These are phyloP conservation scores for Bradypus variegatus DNA, from an alignment of 2,797 vertebrate genomes.

Conservation along the genomic window DNA sequence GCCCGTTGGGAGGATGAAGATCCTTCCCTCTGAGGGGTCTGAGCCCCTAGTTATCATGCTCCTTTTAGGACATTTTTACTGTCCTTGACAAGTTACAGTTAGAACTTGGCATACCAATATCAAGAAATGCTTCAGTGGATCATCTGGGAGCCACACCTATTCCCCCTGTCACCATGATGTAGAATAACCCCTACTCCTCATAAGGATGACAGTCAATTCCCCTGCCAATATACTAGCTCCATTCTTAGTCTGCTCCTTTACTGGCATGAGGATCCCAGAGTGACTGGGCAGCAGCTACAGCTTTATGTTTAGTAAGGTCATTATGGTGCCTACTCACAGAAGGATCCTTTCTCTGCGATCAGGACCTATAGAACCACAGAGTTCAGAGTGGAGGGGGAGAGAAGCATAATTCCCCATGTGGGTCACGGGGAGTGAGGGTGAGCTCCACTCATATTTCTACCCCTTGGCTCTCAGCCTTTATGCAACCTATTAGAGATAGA, in stretches of 20 bases:
- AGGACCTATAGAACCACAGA: background rate
- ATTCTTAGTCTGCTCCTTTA: background rate
- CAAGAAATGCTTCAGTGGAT: background rate
- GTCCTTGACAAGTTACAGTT: too few species aligned
- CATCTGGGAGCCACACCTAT: background rate
- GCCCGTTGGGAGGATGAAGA: background rate
- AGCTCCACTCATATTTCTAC: too few species aligned
- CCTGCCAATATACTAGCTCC: background rate
- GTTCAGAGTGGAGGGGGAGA: too few species aligned
- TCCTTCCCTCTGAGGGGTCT: background rate
- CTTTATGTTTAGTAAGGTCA: background rate
- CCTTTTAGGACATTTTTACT: background rate
- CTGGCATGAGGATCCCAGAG: background rate
- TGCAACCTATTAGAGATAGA: too few species aligned
- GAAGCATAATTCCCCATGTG: too few species aligned
- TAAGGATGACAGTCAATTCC: background rate
- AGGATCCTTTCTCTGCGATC: background rate
- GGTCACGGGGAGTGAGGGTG: too few species aligned
- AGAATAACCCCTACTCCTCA: background rate
- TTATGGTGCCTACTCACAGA: too few species aligned
- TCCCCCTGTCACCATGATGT: background rate
- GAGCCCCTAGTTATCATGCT: background rate
- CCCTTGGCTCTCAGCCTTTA: too few species aligned
- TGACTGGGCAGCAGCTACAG: background rate
- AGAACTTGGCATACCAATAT: background rate